Conservation (phyloP, 2,797 vertebrate species). For the Coregonus suidteri region DNA sequence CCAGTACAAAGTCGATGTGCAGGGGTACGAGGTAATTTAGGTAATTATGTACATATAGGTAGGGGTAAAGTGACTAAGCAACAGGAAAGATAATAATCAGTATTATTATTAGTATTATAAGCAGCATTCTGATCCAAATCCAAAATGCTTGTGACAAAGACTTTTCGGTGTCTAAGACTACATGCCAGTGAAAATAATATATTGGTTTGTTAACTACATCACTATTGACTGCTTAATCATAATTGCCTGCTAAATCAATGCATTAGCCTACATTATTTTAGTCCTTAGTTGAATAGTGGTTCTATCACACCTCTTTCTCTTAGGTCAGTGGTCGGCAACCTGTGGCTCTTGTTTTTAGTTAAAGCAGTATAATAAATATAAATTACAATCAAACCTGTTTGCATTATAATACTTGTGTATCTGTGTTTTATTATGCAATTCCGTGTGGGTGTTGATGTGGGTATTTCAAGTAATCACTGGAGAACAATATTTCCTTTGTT, state of each 20-base stretch:
- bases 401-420: background rate
- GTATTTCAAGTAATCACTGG: background rate
- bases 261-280: background rate
- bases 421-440: background rate
- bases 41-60: no score
- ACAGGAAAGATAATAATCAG: no score
- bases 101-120: no score
- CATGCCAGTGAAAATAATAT: background rate
- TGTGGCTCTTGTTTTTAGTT: no score
- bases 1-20: no score
- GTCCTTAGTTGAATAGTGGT: background rate
- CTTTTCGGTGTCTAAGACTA: background rate
- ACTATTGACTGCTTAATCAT: background rate
- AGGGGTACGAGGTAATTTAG: no score
- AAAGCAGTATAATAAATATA: no score
- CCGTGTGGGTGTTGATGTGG: background rate
- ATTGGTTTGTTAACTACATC: background rate
- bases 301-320: background rate
- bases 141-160: background rate
- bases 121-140: no score
- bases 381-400: background rate
- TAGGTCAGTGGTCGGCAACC: background rate
- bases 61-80: no score
- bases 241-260: background rate
- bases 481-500: background rate